Conservation (phyloP, 1,140 invertebrate genomes). For the Phymorhynchus buccinoides region DNA sequence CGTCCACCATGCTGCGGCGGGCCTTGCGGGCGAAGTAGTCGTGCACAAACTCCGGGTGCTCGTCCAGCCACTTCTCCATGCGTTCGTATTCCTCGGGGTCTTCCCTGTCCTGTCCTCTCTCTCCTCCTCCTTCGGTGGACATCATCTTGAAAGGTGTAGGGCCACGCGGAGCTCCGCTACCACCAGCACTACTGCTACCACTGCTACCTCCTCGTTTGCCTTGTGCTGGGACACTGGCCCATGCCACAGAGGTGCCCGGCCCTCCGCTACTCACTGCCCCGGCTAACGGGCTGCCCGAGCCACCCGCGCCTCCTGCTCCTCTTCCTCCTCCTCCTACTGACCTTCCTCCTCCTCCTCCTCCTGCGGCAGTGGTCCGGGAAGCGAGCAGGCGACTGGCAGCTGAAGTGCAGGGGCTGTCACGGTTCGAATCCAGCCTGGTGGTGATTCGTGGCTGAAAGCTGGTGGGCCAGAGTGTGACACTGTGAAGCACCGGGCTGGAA, state of each 20-base stretch:
- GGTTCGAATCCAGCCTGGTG: constrained; percentile 61
- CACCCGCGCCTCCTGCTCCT: no score
- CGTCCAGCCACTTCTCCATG: constrained; percentile 87
- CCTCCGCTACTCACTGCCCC: no score
- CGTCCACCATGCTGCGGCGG: constrained; percentile 90
- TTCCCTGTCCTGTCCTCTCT: constrained; percentile 38
- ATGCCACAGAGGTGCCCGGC: background rate
- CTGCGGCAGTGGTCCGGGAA: background rate
- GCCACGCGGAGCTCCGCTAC: constrained; percentile 37
- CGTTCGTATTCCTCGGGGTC: constrained; percentile 61
- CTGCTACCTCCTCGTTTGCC: background rate
- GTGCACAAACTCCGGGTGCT: constrained; percentile 94
- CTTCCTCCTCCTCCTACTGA: no score
- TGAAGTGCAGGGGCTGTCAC: constrained; percentile 42
- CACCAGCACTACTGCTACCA: constrained; percentile 11
- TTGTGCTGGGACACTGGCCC: background rate
- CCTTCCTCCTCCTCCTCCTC: no score
- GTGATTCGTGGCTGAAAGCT: no score
- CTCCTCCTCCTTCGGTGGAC: constrained; percentile 34
- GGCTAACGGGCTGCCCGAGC: background rate
- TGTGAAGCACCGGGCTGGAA: no score
- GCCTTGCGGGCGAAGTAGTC: constrained; percentile 97
- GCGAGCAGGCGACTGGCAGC: background rate
- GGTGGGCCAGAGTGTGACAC: no score
- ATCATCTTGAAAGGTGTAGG: constrained; percentile 34